A percentile compares a stretch with the other conserved stretches of the same genome.
Evolutionary conservation across 2,113 vertebrate species (phyloP).

Genomic region (Cynopterus brachyotis): DNA sequence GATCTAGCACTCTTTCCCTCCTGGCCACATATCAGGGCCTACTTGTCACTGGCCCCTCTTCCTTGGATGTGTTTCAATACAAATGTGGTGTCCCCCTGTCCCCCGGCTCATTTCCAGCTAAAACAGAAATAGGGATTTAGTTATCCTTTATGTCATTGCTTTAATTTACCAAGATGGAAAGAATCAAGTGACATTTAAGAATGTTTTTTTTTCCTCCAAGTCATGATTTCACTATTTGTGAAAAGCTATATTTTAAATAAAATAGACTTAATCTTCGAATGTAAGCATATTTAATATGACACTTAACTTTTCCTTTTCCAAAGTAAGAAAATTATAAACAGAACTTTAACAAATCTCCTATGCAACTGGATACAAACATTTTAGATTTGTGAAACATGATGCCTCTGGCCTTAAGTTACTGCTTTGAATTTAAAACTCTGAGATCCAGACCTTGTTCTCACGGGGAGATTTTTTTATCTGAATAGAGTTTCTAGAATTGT

Average conservation of each 20-base stretch:
- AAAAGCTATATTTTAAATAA: not conserved
- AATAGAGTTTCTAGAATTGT: not conserved
- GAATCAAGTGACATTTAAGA: not conserved
- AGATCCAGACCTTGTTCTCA: not conserved
- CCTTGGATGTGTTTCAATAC: not conserved
- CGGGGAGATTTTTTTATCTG: not conserved
- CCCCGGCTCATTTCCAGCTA: not conserved
- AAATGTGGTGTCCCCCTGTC: not conserved
- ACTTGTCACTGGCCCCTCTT: not conserved
- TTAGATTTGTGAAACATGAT: not conserved
- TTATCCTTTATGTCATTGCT: not conserved
- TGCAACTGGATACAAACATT: not conserved
- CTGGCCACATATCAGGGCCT: not conserved
- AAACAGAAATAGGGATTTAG: not conserved
- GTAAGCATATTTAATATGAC: conserved; percentile 9
- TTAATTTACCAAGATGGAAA: not conserved
- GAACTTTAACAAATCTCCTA: not conserved
- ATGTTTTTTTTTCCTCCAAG: not conserved
- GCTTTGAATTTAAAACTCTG: not conserved
- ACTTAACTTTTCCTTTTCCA: not conserved
- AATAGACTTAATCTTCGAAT: not conserved
- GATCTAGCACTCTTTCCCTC: not conserved
- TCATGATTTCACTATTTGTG: not conserved
- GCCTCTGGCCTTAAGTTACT: not conserved
- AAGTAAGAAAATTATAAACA: not conserved